A percentile compares a stretch with the other conserved stretches of the same genome.
Conservation (phyloP, 64 coral and sea anemone genomes). For the Stylophora pistillata region DNA sequence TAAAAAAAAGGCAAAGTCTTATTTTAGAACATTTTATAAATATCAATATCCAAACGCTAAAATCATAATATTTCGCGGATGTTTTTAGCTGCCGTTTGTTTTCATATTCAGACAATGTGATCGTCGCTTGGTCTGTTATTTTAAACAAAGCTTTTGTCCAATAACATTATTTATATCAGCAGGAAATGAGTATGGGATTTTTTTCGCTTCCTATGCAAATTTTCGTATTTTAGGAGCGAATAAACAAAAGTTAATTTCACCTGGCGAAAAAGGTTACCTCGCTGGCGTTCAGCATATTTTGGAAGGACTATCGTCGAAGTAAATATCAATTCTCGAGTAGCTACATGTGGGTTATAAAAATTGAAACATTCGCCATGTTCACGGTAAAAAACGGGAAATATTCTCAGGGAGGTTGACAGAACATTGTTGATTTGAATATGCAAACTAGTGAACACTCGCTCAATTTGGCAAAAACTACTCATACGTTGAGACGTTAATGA, state of each 20-base stretch:
- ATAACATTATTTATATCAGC: not conserved
- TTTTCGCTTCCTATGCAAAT: conserved; percentile 32
- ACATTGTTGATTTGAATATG: not conserved
- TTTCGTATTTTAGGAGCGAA: not conserved
- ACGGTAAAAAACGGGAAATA: not conserved
- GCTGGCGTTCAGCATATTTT: not conserved
- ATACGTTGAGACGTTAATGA: not conserved
- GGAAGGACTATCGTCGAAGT: not conserved
- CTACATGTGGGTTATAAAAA: not conserved
- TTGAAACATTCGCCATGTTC: not conserved
- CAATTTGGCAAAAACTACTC: not conserved
- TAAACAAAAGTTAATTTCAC: not conserved
- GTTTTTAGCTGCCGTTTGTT: not conserved
- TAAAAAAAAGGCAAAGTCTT: not conserved
- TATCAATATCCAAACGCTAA: not conserved
- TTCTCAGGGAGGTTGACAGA: not conserved
- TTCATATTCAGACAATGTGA: not conserved
- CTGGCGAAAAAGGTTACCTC: not conserved
- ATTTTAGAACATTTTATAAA: not conserved
- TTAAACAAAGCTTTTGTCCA: not conserved
- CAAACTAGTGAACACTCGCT: not conserved
- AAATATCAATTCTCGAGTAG: not conserved
- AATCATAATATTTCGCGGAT: not conserved
- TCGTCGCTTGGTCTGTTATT: not conserved
- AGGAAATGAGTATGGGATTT: not conserved